Conservation (phyloP, 2,113 vertebrate genomes). For the Lontra canadensis region DNA sequence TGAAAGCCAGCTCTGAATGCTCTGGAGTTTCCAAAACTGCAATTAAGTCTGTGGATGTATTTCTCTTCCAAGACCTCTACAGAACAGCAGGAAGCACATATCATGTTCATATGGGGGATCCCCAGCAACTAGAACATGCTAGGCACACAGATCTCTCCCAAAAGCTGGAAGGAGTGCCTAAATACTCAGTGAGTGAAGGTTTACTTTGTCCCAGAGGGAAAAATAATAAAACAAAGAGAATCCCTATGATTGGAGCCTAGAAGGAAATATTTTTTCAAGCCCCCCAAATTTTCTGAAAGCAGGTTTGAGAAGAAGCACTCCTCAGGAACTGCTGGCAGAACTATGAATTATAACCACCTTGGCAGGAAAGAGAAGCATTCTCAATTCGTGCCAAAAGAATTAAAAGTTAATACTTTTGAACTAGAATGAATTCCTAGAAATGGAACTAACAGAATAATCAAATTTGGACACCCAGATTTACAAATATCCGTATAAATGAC, state of each 20-base stretch:
- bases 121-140: neutral
- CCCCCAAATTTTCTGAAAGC: constrained; percentile 30
- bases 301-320: constrained; percentile 3
- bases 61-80: neutral
- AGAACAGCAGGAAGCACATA: neutral
- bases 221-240: constrained; percentile 44
- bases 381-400: constrained; percentile 35
- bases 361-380: fast-evolving
- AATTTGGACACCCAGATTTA: neutral
- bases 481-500: constrained; percentile 22
- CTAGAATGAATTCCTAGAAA: constrained; percentile 48
- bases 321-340: constrained; percentile 19
- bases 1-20: constrained; percentile 34
- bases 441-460: constrained; percentile 20
- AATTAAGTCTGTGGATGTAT: neutral
- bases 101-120: neutral
- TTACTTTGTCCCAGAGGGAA: constrained; percentile 10
- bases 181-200: neutral
- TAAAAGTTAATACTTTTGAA: constrained; percentile 31
- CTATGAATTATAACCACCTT: neutral
- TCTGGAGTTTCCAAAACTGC: constrained; percentile 11
- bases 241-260: neutral
- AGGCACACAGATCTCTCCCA: neutral
- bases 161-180: constrained; percentile 6
- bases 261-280: constrained; percentile 9